These are phyloP conservation scores for Hippoglossus stenolepis DNA, from an alignment of 2,113 vertebrate genomes.

Conservation along the genomic window DNA sequence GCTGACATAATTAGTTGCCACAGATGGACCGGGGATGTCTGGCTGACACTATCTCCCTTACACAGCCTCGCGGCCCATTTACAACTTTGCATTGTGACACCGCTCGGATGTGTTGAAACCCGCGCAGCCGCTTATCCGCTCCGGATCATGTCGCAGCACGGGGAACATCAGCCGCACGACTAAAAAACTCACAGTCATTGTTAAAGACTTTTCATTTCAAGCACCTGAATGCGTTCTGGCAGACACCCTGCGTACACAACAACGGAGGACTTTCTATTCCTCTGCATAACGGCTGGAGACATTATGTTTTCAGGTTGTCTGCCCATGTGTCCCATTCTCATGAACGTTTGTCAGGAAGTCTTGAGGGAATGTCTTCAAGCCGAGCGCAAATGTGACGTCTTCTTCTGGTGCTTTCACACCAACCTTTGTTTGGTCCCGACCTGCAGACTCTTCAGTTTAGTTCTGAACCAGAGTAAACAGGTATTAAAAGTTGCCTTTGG, in stretches of 20 bases:
- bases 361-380: no score
- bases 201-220: background rate
- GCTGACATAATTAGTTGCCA: conserved; percentile 67
- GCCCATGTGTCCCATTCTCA: background rate
- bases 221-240: background rate
- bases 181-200: background rate
- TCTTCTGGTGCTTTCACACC: no score
- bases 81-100: conserved; percentile 38
- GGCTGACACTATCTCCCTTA: conserved; percentile 49
- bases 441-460: no score
- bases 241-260: background rate
- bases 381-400: background rate
- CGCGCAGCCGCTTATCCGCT: conserved; percentile 8
- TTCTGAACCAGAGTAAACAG: no score
- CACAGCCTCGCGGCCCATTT: conserved; percentile 28
- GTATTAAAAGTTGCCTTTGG: no score
- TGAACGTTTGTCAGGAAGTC: background rate
- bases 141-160: background rate
- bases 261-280: background rate
- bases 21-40: conserved; percentile 66
- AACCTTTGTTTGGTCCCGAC: no score
- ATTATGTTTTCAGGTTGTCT: background rate
- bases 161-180: conserved; percentile 18
- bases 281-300: background rate
- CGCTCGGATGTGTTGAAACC: conserved; percentile 18